Evolutionary conservation across 1,140 invertebrate genomes (phyloP).

Genomic region (Sarcophaga peregrina): DNA sequence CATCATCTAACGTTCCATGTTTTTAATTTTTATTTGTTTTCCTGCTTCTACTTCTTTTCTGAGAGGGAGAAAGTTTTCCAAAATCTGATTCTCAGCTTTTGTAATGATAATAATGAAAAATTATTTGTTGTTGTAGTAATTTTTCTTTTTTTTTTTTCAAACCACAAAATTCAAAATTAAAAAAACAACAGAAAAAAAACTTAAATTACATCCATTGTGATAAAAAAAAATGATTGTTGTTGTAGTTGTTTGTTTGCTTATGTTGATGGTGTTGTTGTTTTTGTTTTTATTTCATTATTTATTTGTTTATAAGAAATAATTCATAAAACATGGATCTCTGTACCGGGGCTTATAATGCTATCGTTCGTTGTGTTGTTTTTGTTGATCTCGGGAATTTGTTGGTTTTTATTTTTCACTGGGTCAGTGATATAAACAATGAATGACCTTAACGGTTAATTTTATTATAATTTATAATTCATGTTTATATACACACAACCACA

Average conservation of each 20-base stretch:
- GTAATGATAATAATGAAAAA: too few species aligned
- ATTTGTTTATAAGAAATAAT: conserved; percentile 6
- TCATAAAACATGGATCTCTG: background rate
- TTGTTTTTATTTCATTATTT: background rate
- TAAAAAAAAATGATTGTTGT: too few species aligned
- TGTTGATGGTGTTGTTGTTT: too few species aligned
- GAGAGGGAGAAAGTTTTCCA: too few species aligned
- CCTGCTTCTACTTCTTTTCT: too few species aligned
- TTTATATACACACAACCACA: background rate
- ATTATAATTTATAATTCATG: conserved; percentile 16
- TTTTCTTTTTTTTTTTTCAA: too few species aligned
- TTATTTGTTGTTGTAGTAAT: too few species aligned
- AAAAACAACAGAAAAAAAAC: background rate
- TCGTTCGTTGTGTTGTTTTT: background rate
- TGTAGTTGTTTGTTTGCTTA: too few species aligned
- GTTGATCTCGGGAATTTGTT: background rate
- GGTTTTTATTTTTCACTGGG: background rate
- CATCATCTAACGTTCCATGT: too few species aligned
- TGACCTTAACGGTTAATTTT: conserved; percentile 10
- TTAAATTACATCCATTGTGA: background rate
- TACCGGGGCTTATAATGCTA: background rate
- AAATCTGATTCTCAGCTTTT: too few species aligned
- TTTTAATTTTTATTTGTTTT: too few species aligned
- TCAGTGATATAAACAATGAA: conserved; percentile 10
- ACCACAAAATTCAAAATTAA: too few species aligned